Percentiles rank a stretch among this genome's conserved stretches.
phyloP scores from a whole-genome alignment of 2,797 vertebrate genomes.

The Rhabdomys pumilio region DNA sequence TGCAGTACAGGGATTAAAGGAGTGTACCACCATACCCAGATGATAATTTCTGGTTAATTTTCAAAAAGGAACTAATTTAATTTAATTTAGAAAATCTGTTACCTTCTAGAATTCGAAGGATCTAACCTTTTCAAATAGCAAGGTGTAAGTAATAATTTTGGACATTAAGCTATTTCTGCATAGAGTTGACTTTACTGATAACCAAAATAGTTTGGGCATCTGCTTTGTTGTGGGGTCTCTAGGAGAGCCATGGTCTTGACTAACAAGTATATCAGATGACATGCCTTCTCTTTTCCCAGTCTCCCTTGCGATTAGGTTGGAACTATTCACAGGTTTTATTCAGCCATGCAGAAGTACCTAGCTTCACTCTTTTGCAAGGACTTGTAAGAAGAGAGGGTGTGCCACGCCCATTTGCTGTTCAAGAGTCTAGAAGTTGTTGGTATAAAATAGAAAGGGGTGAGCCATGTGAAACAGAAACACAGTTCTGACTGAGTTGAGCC shows the following conservation, averaged over 20 bases:
- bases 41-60: conserved; percentile 25
- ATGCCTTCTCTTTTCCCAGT: background rate
- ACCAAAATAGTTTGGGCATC: background rate
- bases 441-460: background rate
- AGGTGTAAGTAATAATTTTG: background rate
- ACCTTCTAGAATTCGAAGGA: conserved; percentile 13
- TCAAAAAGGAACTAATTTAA: background rate
- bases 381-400: background rate
- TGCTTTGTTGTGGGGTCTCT: background rate
- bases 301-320: background rate
- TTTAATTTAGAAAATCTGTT: conserved; percentile 34
- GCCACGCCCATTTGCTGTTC: background rate
- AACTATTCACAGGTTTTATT: background rate
- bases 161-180: background rate
- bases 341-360: background rate
- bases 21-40: background rate
- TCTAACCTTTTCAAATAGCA: background rate
- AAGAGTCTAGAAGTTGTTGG: background rate
- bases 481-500: conserved; percentile 5
- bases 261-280: background rate
- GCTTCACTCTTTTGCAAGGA: background rate
- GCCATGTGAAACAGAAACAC: conserved; percentile 3
- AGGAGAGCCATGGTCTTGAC: background rate
- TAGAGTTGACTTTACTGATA: background rate
- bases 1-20: background rate